Conservation (phyloP, 2,888 invertebrate species). For the Helleia helle region DNA sequence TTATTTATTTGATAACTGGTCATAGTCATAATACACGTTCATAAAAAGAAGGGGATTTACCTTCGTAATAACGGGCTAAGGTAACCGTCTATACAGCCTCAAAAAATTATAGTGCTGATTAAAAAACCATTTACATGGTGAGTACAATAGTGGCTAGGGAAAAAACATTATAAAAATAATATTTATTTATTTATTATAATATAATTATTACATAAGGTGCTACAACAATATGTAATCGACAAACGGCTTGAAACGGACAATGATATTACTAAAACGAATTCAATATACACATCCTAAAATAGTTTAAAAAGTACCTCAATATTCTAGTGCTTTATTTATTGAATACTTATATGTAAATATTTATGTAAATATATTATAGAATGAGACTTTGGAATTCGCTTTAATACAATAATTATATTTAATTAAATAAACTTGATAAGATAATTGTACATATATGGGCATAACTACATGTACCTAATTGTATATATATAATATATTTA, state of each 20-base stretch:
- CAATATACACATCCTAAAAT: slow-evolving; percentile 10
- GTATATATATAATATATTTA: slow-evolving; percentile 22
- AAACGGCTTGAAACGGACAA: slow-evolving; percentile 22
- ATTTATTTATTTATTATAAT: slow-evolving; percentile 10
- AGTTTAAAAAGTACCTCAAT: slow-evolving; percentile 42
- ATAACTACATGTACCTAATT: slow-evolving; percentile 20
- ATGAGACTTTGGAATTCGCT: slow-evolving; percentile 62
- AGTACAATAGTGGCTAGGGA: slow-evolving; percentile 12
- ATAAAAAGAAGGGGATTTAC: not conserved
- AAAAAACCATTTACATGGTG: slow-evolving; percentile 7
- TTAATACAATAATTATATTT: slow-evolving; percentile 31
- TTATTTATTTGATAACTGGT: slow-evolving; percentile 10
- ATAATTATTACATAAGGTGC: slow-evolving; percentile 3
- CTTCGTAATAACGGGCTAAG: not conserved
- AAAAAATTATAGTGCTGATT: no score
- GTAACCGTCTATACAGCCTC: not conserved
- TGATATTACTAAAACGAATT: slow-evolving; percentile 20
- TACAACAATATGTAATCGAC: slow-evolving; percentile 12
- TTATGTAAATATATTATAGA: slow-evolving; percentile 28
- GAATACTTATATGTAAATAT: slow-evolving; percentile 28
- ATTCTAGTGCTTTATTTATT: slow-evolving; percentile 29
- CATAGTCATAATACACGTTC: slow-evolving; percentile 6
- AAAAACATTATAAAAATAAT: slow-evolving; percentile 1
- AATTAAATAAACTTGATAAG: slow-evolving; percentile 11
- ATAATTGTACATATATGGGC: slow-evolving; percentile 22